phyloP scores from a whole-genome alignment of 2,888 invertebrate genomes.

The Cataglyphis rosenhaueri region DNA sequence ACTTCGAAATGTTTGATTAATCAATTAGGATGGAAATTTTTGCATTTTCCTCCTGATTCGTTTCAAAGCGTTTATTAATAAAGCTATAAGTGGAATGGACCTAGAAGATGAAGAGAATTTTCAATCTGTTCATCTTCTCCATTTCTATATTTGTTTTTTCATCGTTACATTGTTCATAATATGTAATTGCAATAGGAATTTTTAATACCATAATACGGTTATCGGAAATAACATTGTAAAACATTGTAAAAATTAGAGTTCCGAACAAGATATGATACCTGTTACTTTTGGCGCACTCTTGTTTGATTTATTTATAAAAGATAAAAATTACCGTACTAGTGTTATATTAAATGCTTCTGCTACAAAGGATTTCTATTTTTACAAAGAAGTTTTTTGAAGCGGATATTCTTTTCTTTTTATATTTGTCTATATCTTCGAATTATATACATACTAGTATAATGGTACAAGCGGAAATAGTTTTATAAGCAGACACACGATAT shows the following conservation, averaged over 20 bases:
- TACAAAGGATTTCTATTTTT: conserved; percentile 69
- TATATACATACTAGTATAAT: conserved; percentile 29
- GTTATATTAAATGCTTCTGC: conserved; percentile 52
- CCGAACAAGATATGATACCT: not conserved
- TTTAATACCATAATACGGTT: not conserved
- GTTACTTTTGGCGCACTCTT: not conserved
- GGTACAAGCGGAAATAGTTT: conserved; percentile 61
- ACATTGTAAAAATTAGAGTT: not conserved
- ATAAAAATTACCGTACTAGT: conserved; percentile 64
- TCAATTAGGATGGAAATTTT: not conserved
- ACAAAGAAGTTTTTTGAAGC: conserved; percentile 43
- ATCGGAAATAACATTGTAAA: not conserved
- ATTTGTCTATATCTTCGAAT: conserved; percentile 46
- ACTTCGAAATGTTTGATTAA: conserved; percentile 1
- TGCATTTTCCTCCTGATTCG: not conserved
- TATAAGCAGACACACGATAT: conserved; percentile 53
- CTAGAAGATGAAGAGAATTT: conserved; percentile 6
- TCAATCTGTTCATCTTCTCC: not conserved
- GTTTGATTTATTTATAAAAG: conserved; percentile 53
- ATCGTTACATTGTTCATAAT: not conserved
- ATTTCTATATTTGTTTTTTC: not conserved
- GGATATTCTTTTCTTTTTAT: conserved; percentile 58
- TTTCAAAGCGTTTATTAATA: not conserved
- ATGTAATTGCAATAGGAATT: conserved; percentile 6
- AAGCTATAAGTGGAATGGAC: not conserved